Percentiles rank a stretch among this genome's conserved stretches.
Evolutionary conservation across 2,113 vertebrate species (phyloP).

Genomic region (Seriola dumerili): DNA sequence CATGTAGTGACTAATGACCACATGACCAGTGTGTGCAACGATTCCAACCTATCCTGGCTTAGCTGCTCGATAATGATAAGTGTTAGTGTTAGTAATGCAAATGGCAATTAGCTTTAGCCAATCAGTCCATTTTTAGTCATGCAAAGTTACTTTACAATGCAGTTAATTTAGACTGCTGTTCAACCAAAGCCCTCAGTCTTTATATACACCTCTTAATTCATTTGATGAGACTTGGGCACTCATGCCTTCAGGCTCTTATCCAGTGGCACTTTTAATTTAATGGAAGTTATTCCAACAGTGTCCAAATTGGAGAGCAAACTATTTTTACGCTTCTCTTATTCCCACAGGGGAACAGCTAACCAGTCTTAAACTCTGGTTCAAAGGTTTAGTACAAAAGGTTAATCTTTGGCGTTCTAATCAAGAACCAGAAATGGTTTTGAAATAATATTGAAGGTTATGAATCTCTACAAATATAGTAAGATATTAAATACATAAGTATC

Average conservation of each 20-base stretch:
- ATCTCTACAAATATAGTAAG: neutral
- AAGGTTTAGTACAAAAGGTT: constrained; percentile 13
- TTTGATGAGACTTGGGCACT: constrained; percentile 61
- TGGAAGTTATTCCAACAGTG: constrained; percentile 51
- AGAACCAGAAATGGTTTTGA: neutral
- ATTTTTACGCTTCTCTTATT: constrained; percentile 24
- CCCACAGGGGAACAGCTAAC: neutral
- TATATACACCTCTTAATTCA: constrained; percentile 56
- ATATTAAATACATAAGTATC: no score
- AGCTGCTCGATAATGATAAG: neutral
- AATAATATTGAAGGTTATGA: neutral
- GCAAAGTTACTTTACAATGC: constrained; percentile 43
- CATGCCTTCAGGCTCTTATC: constrained; percentile 62
- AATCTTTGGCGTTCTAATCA: neutral
- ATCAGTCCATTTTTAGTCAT: constrained; percentile 40
- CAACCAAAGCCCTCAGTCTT: constrained; percentile 50
- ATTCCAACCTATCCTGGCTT: neutral
- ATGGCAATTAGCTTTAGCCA: constrained; percentile 25
- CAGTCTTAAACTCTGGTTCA: constrained; percentile 31
- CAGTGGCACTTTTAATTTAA: constrained; percentile 66
- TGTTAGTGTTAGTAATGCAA: constrained; percentile 2
- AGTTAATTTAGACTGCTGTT: constrained; percentile 46
- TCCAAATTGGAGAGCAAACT: constrained; percentile 44
- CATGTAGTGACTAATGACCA: constrained; percentile 21
- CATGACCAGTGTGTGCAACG: neutral